Conservation (phyloP, 2,113 vertebrate species). For the Semnornis frantzii region DNA sequence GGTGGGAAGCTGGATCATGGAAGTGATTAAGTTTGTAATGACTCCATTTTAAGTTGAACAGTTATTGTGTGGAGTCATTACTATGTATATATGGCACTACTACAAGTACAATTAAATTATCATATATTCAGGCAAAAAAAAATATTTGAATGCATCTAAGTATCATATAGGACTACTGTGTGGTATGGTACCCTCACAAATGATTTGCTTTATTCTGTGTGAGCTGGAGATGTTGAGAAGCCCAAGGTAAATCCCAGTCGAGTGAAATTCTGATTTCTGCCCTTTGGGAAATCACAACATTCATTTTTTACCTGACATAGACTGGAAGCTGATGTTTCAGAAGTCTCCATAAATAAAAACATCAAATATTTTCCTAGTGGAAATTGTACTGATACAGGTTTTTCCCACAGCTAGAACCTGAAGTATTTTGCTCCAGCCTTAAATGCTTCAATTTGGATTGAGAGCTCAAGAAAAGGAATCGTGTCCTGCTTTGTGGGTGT, state of each 20-base stretch:
- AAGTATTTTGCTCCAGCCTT: not conserved
- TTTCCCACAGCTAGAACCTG: not conserved
- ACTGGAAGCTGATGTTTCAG: not conserved
- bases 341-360: not conserved
- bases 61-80: not conserved
- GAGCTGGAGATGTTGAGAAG: not conserved
- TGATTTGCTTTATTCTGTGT: rapidly evolving
- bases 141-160: not conserved
- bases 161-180: not conserved
- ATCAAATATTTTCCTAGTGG: not conserved
- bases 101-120: not conserved
- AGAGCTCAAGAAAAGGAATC: not conserved
- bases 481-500: not conserved
- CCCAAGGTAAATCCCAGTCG: not conserved
- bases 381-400: not conserved
- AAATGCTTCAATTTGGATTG: not conserved
- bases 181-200: not conserved
- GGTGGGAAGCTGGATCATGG: not conserved
- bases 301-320: not conserved
- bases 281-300: not conserved
- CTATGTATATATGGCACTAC: not conserved
- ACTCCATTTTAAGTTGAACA: not conserved
- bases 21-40: not conserved
- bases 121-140: not conserved
- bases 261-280: not conserved